Base-by-base conservation (phyloP, 1,140 invertebrate genomes). In the Polypedilum vanderplanki region DNA sequence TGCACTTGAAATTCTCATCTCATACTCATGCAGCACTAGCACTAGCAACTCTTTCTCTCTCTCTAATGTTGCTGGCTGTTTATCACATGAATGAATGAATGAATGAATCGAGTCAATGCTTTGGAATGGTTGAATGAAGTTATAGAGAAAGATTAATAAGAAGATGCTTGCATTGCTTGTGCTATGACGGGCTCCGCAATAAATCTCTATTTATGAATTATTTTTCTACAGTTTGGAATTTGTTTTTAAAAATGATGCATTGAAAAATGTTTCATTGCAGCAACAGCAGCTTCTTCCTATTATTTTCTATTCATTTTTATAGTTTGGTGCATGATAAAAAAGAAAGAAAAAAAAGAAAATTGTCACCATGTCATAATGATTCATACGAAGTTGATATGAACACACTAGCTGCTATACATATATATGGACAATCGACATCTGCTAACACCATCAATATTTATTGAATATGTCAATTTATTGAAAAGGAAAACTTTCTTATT, bases 381-480 rank as follows among this genome's bases (percentile, higher is more conserved):
- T 70, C 65, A 70, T 70, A 70, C 8, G 3, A 20, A 20, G 9
- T 22, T 70, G 17, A 20, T 20, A 22, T 18, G 17, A 7, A 18
- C 65, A 9, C 9, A 70, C 10, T 22, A n/a, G 65, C 18, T 67
- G 3, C 64, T 18, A 70, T n/a, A n/a, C n/a, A n/a, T n/a, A n/a
- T n/a, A n/a, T n/a, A n/a, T 33, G 24, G 24, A 70, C 65, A 70
- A 70, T 70, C 17, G 65, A 70, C 65, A 70, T 70, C 65, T 70
- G 65, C 65, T 70, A 70, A 70, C 65, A 70, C 65, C 65, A 70
- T 70, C 65, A 70, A 70, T 70, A 70, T 70, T 70, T 70, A 70
- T 70, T 70, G 65, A 70, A 70, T 70, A 22, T 70, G 65, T 70
- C 65, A 70, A 18, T 70, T 70, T 70, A 20, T 70, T 18, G 65